Evolutionary conservation across 2,797 vertebrate genomes (phyloP), one percentile per base, ranked within the genome.

Genomic region (Rhinophrynus dorsalis): DNA sequence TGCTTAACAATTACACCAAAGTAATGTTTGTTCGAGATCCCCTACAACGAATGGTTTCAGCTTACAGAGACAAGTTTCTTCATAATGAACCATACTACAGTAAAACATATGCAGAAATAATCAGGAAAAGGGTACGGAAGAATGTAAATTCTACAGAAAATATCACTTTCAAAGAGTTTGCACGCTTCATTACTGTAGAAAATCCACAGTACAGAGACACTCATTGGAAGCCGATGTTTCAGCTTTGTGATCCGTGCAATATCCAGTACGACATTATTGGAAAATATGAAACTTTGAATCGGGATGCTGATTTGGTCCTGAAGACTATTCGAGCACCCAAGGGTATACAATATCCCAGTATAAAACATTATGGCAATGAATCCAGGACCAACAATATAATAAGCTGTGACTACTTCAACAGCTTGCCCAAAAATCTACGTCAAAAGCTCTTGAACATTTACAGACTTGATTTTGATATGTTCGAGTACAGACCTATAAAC

Each of bases 181-280:
- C 81, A 51, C 72, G 0, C 2, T 87, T 77, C 18, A 13, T 86
- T 55, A 0, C 6, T 56, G 1, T 63, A 72, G 74, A 76, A 1
- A 21, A 76, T 0, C 55, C 40, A 13, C 18, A 24, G 0, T 0
- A 2, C 13, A 68, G 82, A 56, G 85, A 86, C 42, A 47, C 74
- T 68, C 85, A 87, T 45, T 86, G 84, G 84, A 84, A 77, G 57
- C 83, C 82, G 1, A 83, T 85, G 83, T 79, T 72, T 75, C 54
- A 79, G 18, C 82, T 87, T 27, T 87, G 85, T 1, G 76, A 86
- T 58, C 83, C 85, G 57, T 87, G 85, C 68, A 81, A 82, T n/a
- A 74, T 84, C 66, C 78, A 59, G 13, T 87, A 85, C 65, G 79
- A 84, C 70, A 40, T 85, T 47, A 11, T 85, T 26, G 83, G 84